Conservation (phyloP, 2,888 invertebrate genomes). For the Agonopterix heracliana region DNA sequence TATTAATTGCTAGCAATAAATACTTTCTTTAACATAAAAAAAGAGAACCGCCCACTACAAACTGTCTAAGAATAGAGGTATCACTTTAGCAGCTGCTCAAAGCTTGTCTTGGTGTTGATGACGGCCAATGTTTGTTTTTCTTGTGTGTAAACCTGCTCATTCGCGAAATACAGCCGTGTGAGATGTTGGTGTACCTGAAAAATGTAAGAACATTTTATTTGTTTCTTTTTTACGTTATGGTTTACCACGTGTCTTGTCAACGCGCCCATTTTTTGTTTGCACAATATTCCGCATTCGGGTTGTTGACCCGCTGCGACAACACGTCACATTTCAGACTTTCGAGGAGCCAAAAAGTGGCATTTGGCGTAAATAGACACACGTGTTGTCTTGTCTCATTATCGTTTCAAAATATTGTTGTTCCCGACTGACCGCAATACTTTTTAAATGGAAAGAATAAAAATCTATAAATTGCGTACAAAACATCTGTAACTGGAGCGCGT, state of each 20-base stretch:
- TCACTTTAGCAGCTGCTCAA: slow-evolving; percentile 6
- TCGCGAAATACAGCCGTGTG: slow-evolving; percentile 10
- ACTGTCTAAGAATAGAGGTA: slow-evolving; percentile 8
- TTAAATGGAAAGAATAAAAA: slow-evolving; percentile 33
- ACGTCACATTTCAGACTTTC: neutral
- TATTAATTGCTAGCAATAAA: too few relatives aligned
- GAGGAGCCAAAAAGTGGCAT: neutral
- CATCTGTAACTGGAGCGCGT: slow-evolving; percentile 19
- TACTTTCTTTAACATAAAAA: neutral
- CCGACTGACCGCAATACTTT: slow-evolving; percentile 36
- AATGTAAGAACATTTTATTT: slow-evolving; percentile 35
- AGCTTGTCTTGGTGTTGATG: slow-evolving; percentile 14
- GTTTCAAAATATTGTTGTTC: slow-evolving; percentile 36
- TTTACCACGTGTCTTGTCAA: neutral
- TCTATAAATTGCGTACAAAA: slow-evolving; percentile 15
- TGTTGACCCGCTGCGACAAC: slow-evolving; percentile 6
- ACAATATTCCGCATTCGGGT: neutral
- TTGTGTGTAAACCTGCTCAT: slow-evolving; percentile 4
- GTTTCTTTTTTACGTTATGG: neutral
- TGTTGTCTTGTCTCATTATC: slow-evolving; percentile 26
- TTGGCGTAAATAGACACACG: slow-evolving; percentile 25
- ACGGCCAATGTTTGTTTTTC: slow-evolving; percentile 21
- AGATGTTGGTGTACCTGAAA: slow-evolving; percentile 49
- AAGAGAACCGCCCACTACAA: neutral
- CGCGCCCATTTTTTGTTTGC: slow-evolving; percentile 1